Evolutionary conservation across 2,113 vertebrate species (phyloP).

Genomic region (Fulmarus glacialis): DNA sequence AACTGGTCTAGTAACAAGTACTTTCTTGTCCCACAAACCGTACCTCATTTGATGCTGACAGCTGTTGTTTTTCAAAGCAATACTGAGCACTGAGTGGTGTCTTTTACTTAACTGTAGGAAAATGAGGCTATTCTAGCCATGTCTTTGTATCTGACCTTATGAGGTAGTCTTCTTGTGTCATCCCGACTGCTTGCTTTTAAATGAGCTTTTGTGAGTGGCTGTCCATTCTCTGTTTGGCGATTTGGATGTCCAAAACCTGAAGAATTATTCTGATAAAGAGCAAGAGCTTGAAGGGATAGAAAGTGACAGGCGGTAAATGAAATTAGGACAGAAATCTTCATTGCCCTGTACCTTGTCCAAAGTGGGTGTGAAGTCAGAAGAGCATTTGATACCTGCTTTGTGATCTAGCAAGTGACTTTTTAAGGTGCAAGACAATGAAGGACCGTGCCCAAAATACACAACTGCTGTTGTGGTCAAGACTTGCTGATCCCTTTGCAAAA

Average conservation of each 20-base stretch:
- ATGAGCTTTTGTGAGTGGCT: not conserved
- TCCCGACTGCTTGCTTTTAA: not conserved
- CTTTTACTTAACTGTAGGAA: not conserved
- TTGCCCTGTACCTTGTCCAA: not conserved
- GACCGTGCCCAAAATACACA: not conserved
- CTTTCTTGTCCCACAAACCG: not conserved
- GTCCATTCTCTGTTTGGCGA: not conserved
- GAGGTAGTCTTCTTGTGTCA: constrained; percentile 20
- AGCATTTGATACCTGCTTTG: not conserved
- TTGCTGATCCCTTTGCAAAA: not conserved
- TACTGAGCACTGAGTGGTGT: not conserved
- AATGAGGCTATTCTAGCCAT: not conserved
- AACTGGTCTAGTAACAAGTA: not conserved
- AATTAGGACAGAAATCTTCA: not conserved
- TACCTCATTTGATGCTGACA: not conserved
- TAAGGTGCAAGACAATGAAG: not conserved
- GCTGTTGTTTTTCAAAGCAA: not conserved
- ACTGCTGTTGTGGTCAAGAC: not conserved
- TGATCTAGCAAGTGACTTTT: not conserved
- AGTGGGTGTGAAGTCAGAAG: not conserved
- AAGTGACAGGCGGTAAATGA: not conserved
- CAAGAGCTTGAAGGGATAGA: not conserved
- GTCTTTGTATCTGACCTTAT: not conserved
- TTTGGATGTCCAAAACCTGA: not conserved
- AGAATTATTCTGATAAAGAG: not conserved